Base-by-base conservation (phyloP, 2,888 invertebrate species). In the Mesoligia furuncula region DNA sequence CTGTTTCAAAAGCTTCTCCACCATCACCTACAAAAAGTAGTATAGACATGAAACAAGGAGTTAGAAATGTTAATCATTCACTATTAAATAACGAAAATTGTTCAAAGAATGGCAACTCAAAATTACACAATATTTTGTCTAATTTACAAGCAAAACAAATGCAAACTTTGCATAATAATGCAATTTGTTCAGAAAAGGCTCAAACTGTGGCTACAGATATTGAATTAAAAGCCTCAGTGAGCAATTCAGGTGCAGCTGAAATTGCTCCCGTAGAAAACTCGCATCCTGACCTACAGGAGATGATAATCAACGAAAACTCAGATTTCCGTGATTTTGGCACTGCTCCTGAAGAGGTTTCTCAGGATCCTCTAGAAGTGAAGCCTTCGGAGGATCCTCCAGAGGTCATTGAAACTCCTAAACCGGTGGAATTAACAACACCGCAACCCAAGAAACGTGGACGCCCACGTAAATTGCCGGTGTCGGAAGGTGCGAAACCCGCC, bases 41-140 rank as follows among this genome's bases (percentile, higher is more conserved):
- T 73, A 69, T 90, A 82, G 94, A 95, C 81, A 89, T 90, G 51
- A 95, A 93, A 89, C 94, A 93, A 86, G 90, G 85, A 59, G 89
- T 86, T 57, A 95, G 92, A 83, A 88, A 89, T 69, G 89, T 92
- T 2, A 95, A 95, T 90, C 95, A 95, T 88, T 90, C 94, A 59
- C 84, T 95, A 48, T 87, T 96, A 77, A 96, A 95, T 87, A 96
- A 95, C 86, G 95, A 96, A 86, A 96, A 95, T 84, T 95, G 95
- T 90, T 94, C 97, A 24, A 97, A 97, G 89, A 97, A 97, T 92
- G 97, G 97, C n/a, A 96, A 96, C 88, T 96, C 97, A 1, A 96
- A 96, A 86, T 89, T 97, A 84, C 96, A 96, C 81, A 96, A 95
- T 86, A 97, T 97, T 87, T 89, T 97, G 61, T 94, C 96, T 8